These are phyloP conservation scores for Aphodius sticticus DNA, from an alignment of 2,888 invertebrate species.

Conservation along the genomic window DNA sequence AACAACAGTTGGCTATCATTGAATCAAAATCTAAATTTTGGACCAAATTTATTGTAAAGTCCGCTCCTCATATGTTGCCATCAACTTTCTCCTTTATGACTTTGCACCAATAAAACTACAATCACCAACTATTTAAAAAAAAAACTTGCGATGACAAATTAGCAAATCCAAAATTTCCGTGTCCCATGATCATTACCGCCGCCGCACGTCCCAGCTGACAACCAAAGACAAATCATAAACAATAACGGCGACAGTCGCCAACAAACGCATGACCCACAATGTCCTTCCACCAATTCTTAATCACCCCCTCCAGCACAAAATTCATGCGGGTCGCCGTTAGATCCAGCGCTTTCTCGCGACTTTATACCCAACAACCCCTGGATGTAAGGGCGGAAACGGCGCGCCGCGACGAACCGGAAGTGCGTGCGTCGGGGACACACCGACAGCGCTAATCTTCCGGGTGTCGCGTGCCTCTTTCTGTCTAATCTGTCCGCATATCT, in stretches of 20 bases:
- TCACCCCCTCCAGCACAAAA: neutral
- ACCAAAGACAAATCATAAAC: slow-evolving; percentile 17
- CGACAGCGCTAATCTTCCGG: slow-evolving; percentile 58
- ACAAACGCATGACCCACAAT: neutral
- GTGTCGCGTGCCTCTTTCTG: slow-evolving; percentile 52
- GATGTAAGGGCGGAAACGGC: slow-evolving; percentile 38
- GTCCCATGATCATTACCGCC: neutral
- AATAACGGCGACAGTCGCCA: slow-evolving; percentile 6
- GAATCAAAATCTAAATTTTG: no score
- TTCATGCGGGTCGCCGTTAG: slow-evolving; percentile 9
- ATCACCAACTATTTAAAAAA: neutral
- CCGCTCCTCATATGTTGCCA: no score
- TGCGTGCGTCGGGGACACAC: slow-evolving; percentile 55
- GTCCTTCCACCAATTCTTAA: slow-evolving; percentile 11
- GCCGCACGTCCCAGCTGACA: slow-evolving; percentile 6
- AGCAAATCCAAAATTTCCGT: neutral
- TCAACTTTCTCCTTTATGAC: no score
- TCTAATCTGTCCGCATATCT: slow-evolving; percentile 54
- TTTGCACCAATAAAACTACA: no score
- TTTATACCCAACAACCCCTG: neutral
- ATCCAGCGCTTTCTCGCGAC: slow-evolving; percentile 13
- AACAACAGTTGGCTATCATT: no score
- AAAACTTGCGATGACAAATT: neutral
- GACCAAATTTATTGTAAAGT: no score
- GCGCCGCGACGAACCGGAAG: slow-evolving; percentile 47